Evolutionary conservation across 2,888 invertebrate species (phyloP), one percentile per base, ranked within the genome.

Genomic region (Shargacucullia verbasci): DNA sequence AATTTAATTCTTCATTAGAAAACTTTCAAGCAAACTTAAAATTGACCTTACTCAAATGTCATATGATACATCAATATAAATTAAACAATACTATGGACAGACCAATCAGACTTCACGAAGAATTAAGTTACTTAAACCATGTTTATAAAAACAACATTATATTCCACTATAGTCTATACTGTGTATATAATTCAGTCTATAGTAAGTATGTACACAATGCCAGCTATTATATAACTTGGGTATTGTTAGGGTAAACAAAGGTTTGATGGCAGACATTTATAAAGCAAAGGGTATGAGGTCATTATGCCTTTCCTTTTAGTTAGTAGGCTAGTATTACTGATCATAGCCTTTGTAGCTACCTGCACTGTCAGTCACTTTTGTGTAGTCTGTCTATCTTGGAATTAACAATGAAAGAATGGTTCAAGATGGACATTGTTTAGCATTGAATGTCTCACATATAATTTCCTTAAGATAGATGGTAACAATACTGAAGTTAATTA

Each of bases 161-260:
- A 40, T 20, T 9, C 29, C 7, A 40, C 20, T 40, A 47, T 13
- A 29, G n/a, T 33, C 37, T 15, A 34, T 41, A 25, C 13, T 12
- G 12, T 49, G 15, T 46, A 29, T 43, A 52, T 57, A 57, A 46
- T 54, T 44, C 29, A 44, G 15, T 20, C 12, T 38, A n/a, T 10
- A 25, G n/a, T 37, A n/a, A n/a, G n/a, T 33, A 33, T 13, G n/a
- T 39, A 47, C 35, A 53, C 41, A 64, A 58, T 60, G n/a, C 46
- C 34, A 34, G 29, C 45, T 41, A 50, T 69, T 71, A 59, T 40
- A 40, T 56, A 59, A 63, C 29, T 8, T 29, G 34, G 45, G 43
- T 52, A 69, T 69, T 69, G 71, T 71, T 62, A 39, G 4, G 46
- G 53, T 49, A 50, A 59, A 71, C 60, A 65, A 71, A 59, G 59